phyloP scores from a whole-genome alignment of 1,140 invertebrate genomes.

The Lysiphlebus fabarum region DNA sequence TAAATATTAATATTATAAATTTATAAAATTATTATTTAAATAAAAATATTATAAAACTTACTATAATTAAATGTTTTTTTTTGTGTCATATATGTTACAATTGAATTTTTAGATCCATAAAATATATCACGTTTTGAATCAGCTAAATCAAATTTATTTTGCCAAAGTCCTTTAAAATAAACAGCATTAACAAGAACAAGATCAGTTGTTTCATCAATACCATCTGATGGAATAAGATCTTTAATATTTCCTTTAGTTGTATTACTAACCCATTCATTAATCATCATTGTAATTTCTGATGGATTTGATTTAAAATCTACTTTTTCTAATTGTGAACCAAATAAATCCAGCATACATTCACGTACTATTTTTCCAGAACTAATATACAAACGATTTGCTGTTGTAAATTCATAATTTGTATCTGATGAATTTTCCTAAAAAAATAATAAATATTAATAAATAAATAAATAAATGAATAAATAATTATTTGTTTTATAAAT shows the following conservation, averaged over 20 bases:
- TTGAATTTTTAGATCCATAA: conserved; percentile 66
- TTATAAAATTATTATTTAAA: no score
- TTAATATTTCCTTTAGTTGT: conserved; percentile 76
- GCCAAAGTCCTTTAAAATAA: conserved; percentile 87
- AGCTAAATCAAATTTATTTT: conserved; percentile 69
- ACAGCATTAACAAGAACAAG: conserved; percentile 83
- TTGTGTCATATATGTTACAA: conserved; percentile 80
- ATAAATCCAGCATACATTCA: conserved; percentile 65
- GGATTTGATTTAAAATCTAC: conserved; percentile 66
- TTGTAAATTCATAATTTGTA: conserved; percentile 66
- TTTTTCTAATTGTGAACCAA: conserved; percentile 64
- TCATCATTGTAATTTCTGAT: conserved; percentile 57
- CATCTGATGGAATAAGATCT: conserved; percentile 65
- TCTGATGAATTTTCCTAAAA: neutral
- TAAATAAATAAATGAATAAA: conserved; percentile 30
- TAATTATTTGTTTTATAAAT: conserved; percentile 19
- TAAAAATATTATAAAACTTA: conserved; percentile 48
- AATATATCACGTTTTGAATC: conserved; percentile 72
- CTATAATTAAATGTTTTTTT: conserved; percentile 76
- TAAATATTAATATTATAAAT: neutral
- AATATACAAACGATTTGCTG: conserved; percentile 76
- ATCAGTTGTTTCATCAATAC: conserved; percentile 63
- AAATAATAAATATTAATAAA: neutral
- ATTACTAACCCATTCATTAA: conserved; percentile 80
- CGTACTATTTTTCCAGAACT: conserved; percentile 53